Evolutionary conservation across 2,113 vertebrate genomes (phyloP), one percentile per base, ranked within the genome.

Genomic region (Anarrhichthys ocellatus): DNA sequence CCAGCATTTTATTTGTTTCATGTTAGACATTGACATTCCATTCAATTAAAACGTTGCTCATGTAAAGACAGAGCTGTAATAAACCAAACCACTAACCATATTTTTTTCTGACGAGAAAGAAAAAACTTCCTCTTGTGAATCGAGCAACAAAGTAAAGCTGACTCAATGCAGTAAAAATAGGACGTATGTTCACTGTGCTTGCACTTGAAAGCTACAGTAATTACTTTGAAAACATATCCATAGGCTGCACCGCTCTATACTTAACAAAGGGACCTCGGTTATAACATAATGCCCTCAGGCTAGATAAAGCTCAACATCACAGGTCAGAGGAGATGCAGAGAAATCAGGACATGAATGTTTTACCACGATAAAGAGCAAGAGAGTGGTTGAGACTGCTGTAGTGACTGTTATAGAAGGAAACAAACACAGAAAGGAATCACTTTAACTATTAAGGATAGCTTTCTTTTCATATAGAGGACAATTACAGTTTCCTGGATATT

Each of bases 271-370:
- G 78, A 56, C 68, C 64, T 68, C 3, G 11, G 32, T 27, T 82
- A 72, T 56, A 72, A 64, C 62, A 82, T 79, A 63, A 66, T 78
- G 24, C 78, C 88, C 78, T 56, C 15, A 11, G 67, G 88, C 81
- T 17, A 38, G 22, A 18, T 62, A 29, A 66, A 67, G 83, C 76
- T 81, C 67, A 71, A 44, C 71, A 58, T 88, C 52, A 58, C 59
- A 77, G 72, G 69, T 87, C 69, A 85, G 67, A 71, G 50, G 52
- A 65, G 52, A 63, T 2, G 20, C 58, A 58, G 34, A 61, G 13
- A 24, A 85, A 84, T 80, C 65, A 40, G 70, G 44, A 67, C 52
- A 2, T 40, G 6, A 48, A 76, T 62, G 56, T 44, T 83, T 62
- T 5, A 20, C 17, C 20, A 59, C 24, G 14, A 62, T 40, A 20